These are phyloP conservation scores for Diplogasteroides magnus DNA, from an alignment of 1,140 invertebrate genomes.

Conservation along the genomic window DNA sequence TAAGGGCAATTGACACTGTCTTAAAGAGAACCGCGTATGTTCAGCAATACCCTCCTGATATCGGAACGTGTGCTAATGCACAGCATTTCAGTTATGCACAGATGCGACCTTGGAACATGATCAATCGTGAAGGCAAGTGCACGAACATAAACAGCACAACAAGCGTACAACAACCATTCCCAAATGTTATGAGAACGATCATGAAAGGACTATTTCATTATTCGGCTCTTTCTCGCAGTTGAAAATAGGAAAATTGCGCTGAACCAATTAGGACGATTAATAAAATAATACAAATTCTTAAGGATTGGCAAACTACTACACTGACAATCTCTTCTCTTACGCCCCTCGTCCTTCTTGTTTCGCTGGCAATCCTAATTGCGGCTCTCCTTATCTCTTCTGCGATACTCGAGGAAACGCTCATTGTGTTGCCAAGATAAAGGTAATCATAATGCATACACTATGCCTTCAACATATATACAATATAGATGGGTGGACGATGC, in stretches of 20 bases:
- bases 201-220: too few species aligned
- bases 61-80: slow-evolving; percentile 46
- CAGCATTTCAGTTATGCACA: slow-evolving; percentile 50
- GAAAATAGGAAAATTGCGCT: too few species aligned
- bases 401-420: slow-evolving; percentile 45
- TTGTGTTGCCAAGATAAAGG: slow-evolving; percentile 54
- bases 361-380: slow-evolving; percentile 43
- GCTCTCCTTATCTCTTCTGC: slow-evolving; percentile 53
- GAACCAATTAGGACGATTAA: too few species aligned
- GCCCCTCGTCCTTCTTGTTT: slow-evolving; percentile 47
- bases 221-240: too few species aligned
- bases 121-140: slow-evolving; percentile 51
- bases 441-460: background rate
- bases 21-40: slow-evolving; percentile 19
- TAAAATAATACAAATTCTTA: too few species aligned
- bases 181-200: too few species aligned
- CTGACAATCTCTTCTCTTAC: slow-evolving; percentile 51
- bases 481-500: slow-evolving; percentile 40
- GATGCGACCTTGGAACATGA: slow-evolving; percentile 47
- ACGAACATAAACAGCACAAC: too few species aligned
- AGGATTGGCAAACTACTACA: slow-evolving; percentile 49
- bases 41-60: slow-evolving; percentile 46
- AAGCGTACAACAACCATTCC: too few species aligned
- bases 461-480: background rate
- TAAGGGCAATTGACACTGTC: background rate